Conservation (phyloP, 2,113 vertebrate genomes). For the Gallinago media region DNA sequence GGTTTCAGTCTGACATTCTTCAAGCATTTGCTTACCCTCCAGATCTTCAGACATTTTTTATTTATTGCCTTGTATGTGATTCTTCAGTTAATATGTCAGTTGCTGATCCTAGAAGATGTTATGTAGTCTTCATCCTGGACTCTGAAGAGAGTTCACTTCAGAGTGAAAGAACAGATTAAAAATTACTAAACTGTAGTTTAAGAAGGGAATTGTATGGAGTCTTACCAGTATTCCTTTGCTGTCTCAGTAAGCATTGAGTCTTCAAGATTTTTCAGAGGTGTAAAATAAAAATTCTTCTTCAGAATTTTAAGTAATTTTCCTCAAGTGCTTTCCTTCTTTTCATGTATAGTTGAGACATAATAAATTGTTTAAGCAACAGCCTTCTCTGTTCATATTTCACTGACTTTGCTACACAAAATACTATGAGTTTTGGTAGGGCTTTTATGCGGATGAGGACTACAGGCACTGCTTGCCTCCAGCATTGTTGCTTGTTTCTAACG, state of each 20-base stretch:
- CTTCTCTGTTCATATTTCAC: neutral
- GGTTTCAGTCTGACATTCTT: neutral
- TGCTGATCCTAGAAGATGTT: neutral
- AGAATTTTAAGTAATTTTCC: neutral
- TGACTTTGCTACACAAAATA: neutral
- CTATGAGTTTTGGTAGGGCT: neutral
- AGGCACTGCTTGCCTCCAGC: neutral
- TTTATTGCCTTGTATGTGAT: neutral
- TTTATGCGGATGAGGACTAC: neutral
- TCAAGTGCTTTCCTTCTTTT: neutral
- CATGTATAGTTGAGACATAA: neutral
- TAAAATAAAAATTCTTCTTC: neutral
- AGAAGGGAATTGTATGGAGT: neutral
- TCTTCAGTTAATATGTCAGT: neutral
- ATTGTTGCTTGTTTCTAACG: neutral
- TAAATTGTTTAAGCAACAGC: neutral
- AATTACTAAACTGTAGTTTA: neutral
- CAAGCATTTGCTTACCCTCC: neutral
- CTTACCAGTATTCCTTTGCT: neutral
- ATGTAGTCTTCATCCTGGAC: neutral
- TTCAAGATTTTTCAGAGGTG: neutral
- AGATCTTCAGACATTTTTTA: neutral
- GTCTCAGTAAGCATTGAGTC: neutral
- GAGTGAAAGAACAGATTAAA: neutral
- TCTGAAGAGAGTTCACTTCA: neutral